Conservation (phyloP, 2,797 vertebrate species). For the Gobionotothen gibberifrons region DNA sequence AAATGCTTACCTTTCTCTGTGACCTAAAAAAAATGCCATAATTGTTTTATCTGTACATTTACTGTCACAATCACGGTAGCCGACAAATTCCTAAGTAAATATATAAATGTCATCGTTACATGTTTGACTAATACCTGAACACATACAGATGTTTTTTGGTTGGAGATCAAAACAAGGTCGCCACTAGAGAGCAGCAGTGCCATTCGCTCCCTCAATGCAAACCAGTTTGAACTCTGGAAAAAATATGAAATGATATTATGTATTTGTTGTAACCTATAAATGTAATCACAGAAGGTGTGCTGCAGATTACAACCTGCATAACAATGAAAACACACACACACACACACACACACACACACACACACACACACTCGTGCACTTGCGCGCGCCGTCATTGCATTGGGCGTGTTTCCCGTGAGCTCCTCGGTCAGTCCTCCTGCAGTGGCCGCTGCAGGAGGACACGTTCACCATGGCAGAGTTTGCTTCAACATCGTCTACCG, state of each 20-base stretch:
- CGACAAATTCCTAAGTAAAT: background rate
- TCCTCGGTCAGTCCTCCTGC: no score
- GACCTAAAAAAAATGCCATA: background rate
- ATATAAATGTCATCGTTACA: background rate
- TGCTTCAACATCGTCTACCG: no score
- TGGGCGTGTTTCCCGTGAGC: no score
- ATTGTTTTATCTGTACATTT: background rate
- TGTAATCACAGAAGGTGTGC: background rate
- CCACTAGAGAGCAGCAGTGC: slow-evolving; percentile 65
- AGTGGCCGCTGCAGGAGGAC: no score
- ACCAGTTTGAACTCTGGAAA: background rate
- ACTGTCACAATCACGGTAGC: background rate
- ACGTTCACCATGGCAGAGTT: no score
- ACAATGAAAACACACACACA: no score
- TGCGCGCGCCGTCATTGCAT: no score
- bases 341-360: no score
- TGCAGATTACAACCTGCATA: background rate
- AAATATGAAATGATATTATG: background rate
- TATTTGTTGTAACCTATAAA: background rate
- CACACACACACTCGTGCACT: no score
- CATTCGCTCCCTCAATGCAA: background rate
- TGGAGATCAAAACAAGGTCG: background rate
- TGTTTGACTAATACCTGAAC: background rate
- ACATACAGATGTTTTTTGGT: background rate
- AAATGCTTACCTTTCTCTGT: background rate